Evolutionary conservation across 2,113 vertebrate species (phyloP).

Genomic region (Trematomus loennbergii): DNA sequence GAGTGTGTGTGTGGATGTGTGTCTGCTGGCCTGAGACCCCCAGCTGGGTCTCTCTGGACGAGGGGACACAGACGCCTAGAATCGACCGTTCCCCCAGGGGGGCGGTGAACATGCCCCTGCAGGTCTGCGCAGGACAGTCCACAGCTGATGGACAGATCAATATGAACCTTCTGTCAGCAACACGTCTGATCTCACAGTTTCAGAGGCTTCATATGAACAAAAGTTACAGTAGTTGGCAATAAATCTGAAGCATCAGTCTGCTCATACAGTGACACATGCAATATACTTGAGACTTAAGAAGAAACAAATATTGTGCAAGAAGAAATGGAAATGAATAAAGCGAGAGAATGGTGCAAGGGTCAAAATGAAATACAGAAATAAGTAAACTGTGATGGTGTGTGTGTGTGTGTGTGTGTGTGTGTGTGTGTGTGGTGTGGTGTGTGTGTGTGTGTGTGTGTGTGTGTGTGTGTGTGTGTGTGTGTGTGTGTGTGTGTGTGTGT

Average conservation of each 20-base stretch:
- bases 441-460: not conserved
- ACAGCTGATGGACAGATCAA: slow-evolving; percentile 40
- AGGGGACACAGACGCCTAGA: slow-evolving; percentile 63
- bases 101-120: slow-evolving; percentile 1
- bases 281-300: too few species aligned
- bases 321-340: too few species aligned
- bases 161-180: slow-evolving; percentile 47
- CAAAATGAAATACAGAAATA: too few species aligned
- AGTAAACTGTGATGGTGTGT: not conserved
- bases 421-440: slow-evolving; percentile 5
- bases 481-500: slow-evolving; percentile 6
- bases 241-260: too few species aligned
- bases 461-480: not conserved
- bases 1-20: too few species aligned
- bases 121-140: slow-evolving; percentile 6
- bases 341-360: too few species aligned
- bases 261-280: too few species aligned
- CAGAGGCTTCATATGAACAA: too few species aligned
- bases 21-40: slow-evolving; percentile 63
- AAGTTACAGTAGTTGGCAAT: not conserved
- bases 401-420: slow-evolving; percentile 2
- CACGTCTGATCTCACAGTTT: slow-evolving; percentile 1
- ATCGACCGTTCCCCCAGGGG: slow-evolving; percentile 49
- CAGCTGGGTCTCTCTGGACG: slow-evolving; percentile 55
- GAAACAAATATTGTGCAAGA: too few species aligned